Evolutionary conservation across 2,113 vertebrate genomes (phyloP).

Genomic region (Saguinus imperator): DNA sequence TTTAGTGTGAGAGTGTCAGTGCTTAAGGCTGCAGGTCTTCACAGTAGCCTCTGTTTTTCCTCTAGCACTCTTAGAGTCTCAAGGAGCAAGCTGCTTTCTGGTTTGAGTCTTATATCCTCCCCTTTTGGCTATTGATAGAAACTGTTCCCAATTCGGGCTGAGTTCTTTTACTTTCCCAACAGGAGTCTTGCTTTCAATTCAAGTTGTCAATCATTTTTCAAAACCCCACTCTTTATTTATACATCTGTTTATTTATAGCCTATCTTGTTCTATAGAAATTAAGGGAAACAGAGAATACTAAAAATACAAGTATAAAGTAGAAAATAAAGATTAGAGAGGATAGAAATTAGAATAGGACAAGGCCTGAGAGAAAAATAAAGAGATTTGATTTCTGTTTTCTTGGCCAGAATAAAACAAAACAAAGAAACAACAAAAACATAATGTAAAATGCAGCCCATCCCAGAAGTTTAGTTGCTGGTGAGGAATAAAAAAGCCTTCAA

Average conservation of each 20-base stretch:
- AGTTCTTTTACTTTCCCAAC: slow-evolving; percentile 17
- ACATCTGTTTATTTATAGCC: slow-evolving; percentile 58
- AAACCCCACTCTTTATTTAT: slow-evolving; percentile 50
- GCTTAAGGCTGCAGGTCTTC: not conserved
- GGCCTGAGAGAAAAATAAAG: not conserved
- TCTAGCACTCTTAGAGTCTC: not conserved
- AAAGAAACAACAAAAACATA: not conserved
- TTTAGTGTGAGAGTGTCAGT: not conserved
- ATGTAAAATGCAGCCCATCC: not conserved
- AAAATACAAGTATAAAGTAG: not conserved
- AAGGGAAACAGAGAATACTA: slow-evolving; percentile 19
- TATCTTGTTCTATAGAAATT: slow-evolving; percentile 27
- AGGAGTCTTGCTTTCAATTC: slow-evolving; percentile 47
- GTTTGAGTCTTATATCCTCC: not conserved
- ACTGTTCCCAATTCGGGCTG: not conserved
- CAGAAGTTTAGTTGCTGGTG: not conserved
- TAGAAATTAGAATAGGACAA: slow-evolving; percentile 23
- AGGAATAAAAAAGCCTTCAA: not conserved
- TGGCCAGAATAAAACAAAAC: not conserved
- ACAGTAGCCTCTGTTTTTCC: not conserved
- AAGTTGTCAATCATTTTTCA: slow-evolving; percentile 54
- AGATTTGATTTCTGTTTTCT: not conserved
- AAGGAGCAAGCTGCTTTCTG: not conserved
- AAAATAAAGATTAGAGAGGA: slow-evolving; percentile 25
- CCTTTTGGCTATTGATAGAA: slow-evolving; percentile 50